Base-by-base conservation (phyloP, 2,113 vertebrate species). In the Psittacus erithacus region DNA sequence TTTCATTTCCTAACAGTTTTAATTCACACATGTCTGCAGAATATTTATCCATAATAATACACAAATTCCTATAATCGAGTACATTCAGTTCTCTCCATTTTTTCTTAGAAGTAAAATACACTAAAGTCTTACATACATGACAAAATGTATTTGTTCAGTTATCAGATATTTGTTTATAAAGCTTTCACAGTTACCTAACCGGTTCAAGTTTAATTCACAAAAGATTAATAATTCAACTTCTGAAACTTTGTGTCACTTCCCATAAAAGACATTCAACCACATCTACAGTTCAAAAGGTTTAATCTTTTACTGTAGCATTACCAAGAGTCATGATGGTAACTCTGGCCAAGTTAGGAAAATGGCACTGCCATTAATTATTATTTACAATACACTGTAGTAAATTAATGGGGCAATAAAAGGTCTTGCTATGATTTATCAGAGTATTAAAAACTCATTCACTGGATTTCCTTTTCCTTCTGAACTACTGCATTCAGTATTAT, bases 401-500 rank as follows among this genome's bases (percentile, higher is more conserved):
- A 95, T 82, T 95, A 87, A 91, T 79, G 80, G 60, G 46, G 64
- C 47, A 91, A 86, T 92, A 95, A 94, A 93, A 95, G 43, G 69
- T 84, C 84, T 63, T 50, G 35, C 35, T 86, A 28, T 84, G 73
- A 92, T 93, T 94, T 94, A 83, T 93, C 96, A 77, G 38, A 76
- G 74, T 84, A 82, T 78, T 95, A 89, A 91, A 93, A 86, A 49
- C 64, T 92, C 83, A 68, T 96, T 82, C 73, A 67, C 1, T 68
- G 5, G 10, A 65, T 33, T 49, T 63, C 55, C 69, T 77, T 76
- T 77, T 29, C 17, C 13, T 52, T 46, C 68, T 75, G 28, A 80
- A 62, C 38, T 81, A 77, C 4, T 29, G 41, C 39, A 63, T 92
- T 91, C 47, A 47, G 29, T 71, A 71, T 55, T 77, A 75, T 19